These are phyloP conservation scores for Mimas tiliae DNA, from an alignment of 2,888 invertebrate species.

Conservation along the genomic window DNA sequence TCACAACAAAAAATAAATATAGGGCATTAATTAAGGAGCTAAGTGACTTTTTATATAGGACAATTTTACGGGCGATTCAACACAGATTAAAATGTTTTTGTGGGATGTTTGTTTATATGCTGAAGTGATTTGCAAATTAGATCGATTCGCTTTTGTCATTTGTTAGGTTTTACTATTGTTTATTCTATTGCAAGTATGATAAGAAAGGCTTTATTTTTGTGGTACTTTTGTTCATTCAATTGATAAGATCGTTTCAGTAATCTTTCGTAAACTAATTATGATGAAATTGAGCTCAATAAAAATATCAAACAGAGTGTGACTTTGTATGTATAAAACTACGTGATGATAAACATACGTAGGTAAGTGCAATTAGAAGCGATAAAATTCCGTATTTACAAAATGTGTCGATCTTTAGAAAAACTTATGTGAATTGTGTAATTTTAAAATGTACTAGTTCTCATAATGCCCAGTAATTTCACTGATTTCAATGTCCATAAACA, in stretches of 20 bases:
- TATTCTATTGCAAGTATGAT: not conserved
- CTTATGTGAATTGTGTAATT: too few species aligned
- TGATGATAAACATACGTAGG: not conserved
- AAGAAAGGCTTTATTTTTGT: not conserved
- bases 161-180: not conserved
- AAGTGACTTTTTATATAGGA: slow-evolving; percentile 58
- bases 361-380: not conserved
- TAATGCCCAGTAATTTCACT: too few species aligned
- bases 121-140: slow-evolving; percentile 27
- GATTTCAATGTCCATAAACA: too few species aligned
- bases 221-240: not conserved
- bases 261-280: not conserved
- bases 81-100: slow-evolving; percentile 60
- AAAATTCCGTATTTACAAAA: not conserved
- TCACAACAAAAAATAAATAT: slow-evolving; percentile 50
- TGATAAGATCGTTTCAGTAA: not conserved
- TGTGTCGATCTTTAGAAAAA: too few species aligned
- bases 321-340: not conserved
- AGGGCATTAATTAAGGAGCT: slow-evolving; percentile 59
- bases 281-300: slow-evolving; percentile 8
- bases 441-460: too few species aligned
- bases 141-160: slow-evolving; percentile 26
- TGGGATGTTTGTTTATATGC: slow-evolving; percentile 31
- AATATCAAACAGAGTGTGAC: not conserved
- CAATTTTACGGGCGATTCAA: slow-evolving; percentile 76